Conservation (phyloP, 2,113 vertebrate species). For the pig (Sus scrofa) region DNA sequence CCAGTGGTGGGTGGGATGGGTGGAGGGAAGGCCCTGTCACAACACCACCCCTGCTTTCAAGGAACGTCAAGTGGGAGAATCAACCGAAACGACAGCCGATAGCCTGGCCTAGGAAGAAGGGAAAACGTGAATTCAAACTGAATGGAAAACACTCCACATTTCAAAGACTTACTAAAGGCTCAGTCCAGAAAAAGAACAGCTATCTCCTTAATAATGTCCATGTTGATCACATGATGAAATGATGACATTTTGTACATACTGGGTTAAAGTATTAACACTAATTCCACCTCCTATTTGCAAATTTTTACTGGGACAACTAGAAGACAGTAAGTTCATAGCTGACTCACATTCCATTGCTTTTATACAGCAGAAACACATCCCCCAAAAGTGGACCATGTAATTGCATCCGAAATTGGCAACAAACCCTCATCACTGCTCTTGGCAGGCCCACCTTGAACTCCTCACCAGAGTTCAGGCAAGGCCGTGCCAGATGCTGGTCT, state of each 20-base stretch:
- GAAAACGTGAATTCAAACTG: background rate
- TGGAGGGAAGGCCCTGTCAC: too few relatives aligned
- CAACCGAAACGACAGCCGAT: fast-evolving
- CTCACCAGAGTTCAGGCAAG: fast-evolving
- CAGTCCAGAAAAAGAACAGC: background rate
- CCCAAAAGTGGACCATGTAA: background rate
- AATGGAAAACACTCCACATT: background rate
- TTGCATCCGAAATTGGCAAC: background rate
- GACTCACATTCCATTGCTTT: background rate
- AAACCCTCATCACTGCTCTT: too few relatives aligned
- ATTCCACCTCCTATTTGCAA: background rate
- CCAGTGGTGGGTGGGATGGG: fast-evolving
- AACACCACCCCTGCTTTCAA: background rate
- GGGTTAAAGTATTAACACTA: background rate
- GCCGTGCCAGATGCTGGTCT: background rate
- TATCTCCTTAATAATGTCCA: background rate
- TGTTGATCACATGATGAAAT: background rate
- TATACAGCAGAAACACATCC: background rate
- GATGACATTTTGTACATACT: background rate
- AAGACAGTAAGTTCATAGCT: background rate
- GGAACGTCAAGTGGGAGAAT: background rate
- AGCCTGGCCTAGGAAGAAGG: background rate
- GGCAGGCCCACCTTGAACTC: background rate
- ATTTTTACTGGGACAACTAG: background rate
- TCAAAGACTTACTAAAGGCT: background rate